Evolutionary conservation across 1,140 invertebrate species (phyloP), one percentile per base, ranked within the genome.

Genomic region (Drosophila cardini): DNA sequence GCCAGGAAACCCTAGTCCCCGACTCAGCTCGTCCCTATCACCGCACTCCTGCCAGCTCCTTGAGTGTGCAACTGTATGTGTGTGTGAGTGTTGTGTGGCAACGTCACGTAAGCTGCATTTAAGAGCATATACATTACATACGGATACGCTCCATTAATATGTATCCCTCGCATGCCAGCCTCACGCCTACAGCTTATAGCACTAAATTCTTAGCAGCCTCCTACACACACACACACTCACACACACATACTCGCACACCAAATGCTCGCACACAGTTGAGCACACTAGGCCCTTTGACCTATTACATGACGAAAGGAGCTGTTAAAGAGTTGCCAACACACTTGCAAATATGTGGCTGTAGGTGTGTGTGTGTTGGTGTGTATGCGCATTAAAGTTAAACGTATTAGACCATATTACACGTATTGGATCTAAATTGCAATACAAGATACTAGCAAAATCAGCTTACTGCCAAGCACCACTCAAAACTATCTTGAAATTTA

Each of bases 91-190:
- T 60, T 43, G 45, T 65, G 55, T 63, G 73, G 72, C 55, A 82
- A 56, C 73, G 65, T 76, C 76, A 87, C 83, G 83, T 89, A 89
- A 83, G 84, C 76, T 87, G 83, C 84, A 87, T 87, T 83, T 87
- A 82, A 80, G 76, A 78, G 80, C 80, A 87, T 82, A 87, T 87
- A 87, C 76, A 89, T 87, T 87, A 87, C 83, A 87, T 80, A 87
- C 69, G 79, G 79, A 89, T 89, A 83, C 77, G 83, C 84, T 89
- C 83, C 83, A 87, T 87, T 89, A 87, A 83, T 87, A 87, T 87
- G 83, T 87, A 87, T 83, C 85, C 81, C 76, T 83, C 80, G 83
- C 79, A 83, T 76, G 83, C 79, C 65, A 38, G 57, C 38, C 72
- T 72, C 69, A 77, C 76, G 76, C 83, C 83, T 86, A 86, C 75